Percentiles rank a stretch among this genome's conserved stretches.
phyloP scores from a whole-genome alignment of 2,113 vertebrate species.

The Neogale vison region DNA sequence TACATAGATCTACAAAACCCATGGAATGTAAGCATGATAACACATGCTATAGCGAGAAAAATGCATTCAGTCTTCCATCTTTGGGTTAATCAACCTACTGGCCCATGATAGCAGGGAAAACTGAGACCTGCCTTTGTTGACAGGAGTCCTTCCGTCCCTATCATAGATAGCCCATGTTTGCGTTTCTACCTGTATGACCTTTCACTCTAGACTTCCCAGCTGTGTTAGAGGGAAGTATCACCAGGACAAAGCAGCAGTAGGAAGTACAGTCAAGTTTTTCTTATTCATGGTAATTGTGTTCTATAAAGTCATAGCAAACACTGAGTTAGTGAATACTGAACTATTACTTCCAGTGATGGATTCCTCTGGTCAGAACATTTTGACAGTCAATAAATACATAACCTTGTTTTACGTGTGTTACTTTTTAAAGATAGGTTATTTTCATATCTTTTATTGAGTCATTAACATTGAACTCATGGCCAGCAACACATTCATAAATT shows the following conservation, averaged over 20 bases:
- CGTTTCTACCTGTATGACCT: background rate
- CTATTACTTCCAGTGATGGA: background rate
- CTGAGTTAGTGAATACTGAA: background rate
- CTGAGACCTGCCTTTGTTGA: background rate
- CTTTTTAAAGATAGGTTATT: background rate
- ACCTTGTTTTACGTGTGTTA: background rate
- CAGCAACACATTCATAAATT: background rate
- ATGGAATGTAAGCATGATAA: background rate
- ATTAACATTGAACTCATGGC: background rate
- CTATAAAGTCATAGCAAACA: background rate
- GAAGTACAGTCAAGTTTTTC: background rate
- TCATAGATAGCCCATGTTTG: background rate
- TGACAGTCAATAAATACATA: background rate
- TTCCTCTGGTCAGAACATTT: background rate
- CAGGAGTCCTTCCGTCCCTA: background rate
- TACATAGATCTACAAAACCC: background rate
- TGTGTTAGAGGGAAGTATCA: background rate
- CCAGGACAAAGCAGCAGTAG: background rate
- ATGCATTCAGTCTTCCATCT: background rate
- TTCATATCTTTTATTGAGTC: background rate
- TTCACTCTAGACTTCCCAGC: background rate
- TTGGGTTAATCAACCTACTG: background rate
- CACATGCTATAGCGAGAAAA: background rate
- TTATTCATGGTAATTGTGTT: background rate
- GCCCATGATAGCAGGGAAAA: background rate